Conservation (phyloP, 2,888 invertebrate species). For the Bembecia ichneumoniformis region DNA sequence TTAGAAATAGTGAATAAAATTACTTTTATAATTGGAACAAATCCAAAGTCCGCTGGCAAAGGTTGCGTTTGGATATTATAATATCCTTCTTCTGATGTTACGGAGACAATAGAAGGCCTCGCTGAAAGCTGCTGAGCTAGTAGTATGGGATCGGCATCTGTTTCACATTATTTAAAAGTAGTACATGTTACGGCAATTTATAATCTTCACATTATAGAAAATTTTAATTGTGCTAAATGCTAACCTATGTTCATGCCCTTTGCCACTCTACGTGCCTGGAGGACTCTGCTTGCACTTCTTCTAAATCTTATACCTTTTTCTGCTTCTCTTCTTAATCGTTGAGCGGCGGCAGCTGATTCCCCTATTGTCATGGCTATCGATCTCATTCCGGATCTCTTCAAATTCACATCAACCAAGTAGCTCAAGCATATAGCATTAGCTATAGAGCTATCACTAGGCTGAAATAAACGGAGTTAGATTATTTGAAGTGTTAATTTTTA, state of each 20-base stretch:
- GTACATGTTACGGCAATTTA: neutral
- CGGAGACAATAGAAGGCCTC: slow-evolving; percentile 63
- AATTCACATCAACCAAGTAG: slow-evolving; percentile 54
- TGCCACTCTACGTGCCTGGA: slow-evolving; percentile 57
- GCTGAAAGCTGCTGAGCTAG: slow-evolving; percentile 64
- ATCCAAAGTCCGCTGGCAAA: slow-evolving; percentile 59
- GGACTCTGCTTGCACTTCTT: slow-evolving; percentile 57
- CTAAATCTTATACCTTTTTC: slow-evolving; percentile 60
- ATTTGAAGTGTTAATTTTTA: neutral
- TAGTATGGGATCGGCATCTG: slow-evolving; percentile 60
- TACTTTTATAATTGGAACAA: slow-evolving; percentile 57
- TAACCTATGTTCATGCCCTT: slow-evolving; percentile 64
- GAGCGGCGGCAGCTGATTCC: slow-evolving; percentile 59
- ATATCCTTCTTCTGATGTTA: slow-evolving; percentile 60
- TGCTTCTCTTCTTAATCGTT: slow-evolving; percentile 54
- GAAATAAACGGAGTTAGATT: slow-evolving; percentile 14
- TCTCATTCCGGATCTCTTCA: slow-evolving; percentile 63
- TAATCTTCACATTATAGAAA: neutral
- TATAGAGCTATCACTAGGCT: slow-evolving; percentile 50
- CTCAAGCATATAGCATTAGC: slow-evolving; percentile 63
- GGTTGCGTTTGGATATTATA: slow-evolving; percentile 53
- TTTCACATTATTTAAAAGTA: neutral
- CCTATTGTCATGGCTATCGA: slow-evolving; percentile 53
- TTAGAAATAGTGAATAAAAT: neutral
- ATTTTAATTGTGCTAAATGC: neutral